Conservation (phyloP, 2,797 vertebrate species). For the Gila robusta region DNA sequence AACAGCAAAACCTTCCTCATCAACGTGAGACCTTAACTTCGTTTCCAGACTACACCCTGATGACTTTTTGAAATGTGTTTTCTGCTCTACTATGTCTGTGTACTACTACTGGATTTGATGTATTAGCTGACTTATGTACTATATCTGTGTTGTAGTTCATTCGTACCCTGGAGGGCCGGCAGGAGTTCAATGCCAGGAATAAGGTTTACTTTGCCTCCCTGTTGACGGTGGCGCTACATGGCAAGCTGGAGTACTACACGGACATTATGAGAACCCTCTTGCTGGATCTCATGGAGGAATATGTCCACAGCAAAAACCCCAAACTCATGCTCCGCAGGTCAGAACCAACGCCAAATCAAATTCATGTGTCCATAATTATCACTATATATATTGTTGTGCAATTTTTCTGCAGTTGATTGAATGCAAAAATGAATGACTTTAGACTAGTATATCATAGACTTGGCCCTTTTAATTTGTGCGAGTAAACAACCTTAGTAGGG, state of each 20-base stretch:
- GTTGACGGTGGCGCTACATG: conserved; percentile 87
- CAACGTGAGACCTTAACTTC: conserved; percentile 84
- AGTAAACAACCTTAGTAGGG: neutral
- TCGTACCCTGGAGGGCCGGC: conserved; percentile 85
- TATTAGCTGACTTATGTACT: neutral
- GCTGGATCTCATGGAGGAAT: conserved; percentile 88
- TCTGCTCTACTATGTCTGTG: neutral
- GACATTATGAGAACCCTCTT: conserved; percentile 90
- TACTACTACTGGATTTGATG: neutral
- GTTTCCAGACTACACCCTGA: neutral
- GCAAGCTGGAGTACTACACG: conserved; percentile 89
- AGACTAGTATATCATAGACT: neutral
- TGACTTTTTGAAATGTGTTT: neutral
- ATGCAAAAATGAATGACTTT: neutral
- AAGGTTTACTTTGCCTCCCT: conserved; percentile 88
- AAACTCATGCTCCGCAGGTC: conserved; percentile 90
- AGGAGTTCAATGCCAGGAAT: conserved; percentile 87
- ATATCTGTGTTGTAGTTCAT: conserved; percentile 80
- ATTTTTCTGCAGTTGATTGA: neutral
- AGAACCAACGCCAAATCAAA: neutral
- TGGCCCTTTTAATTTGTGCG: neutral
- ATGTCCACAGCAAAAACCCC: conserved; percentile 87
- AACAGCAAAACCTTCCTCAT: conserved; percentile 99
- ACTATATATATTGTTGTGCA: neutral
- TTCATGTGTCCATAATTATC: neutral